Evolutionary conservation across 2,888 invertebrate species (phyloP).

Genomic region (Lacanobia oleracea): DNA sequence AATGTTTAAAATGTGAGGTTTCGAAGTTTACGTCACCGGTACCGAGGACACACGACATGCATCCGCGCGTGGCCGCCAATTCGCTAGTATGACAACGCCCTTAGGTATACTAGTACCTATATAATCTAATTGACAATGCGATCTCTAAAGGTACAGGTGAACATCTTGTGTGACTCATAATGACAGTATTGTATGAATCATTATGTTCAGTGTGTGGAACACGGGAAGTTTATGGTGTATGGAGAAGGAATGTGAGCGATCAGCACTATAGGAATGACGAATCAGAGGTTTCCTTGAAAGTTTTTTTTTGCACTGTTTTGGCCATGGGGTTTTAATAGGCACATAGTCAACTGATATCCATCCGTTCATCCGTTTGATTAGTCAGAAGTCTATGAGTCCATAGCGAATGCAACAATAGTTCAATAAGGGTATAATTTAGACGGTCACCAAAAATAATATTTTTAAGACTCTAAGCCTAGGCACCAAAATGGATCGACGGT

Average conservation of each 20-base stretch:
- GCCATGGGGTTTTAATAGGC: constrained; percentile 32
- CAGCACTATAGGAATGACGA: constrained; percentile 63
- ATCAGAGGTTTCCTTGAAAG: constrained; percentile 42
- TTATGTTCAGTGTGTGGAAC: constrained; percentile 70
- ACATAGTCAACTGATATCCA: background rate
- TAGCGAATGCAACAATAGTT: background rate
- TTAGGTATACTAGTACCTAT: constrained; percentile 25
- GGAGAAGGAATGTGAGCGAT: constrained; percentile 69
- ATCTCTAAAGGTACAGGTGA: constrained; percentile 69
- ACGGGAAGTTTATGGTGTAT: constrained; percentile 73
- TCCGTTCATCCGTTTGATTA: constrained; percentile 24
- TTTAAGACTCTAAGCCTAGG: too few species aligned
- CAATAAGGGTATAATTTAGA: too few species aligned
- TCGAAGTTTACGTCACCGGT: background rate
- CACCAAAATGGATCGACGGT: too few species aligned
- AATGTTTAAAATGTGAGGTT: constrained; percentile 15
- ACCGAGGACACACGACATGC: background rate
- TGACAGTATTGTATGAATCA: constrained; percentile 68
- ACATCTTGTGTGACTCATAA: constrained; percentile 71
- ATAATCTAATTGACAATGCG: constrained; percentile 61
- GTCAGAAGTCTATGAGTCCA: constrained; percentile 19
- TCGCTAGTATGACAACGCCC: constrained; percentile 26
- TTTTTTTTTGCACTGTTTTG: constrained; percentile 42
- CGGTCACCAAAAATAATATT: too few species aligned
- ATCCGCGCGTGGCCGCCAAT: background rate